Conservation (phyloP, 2,888 invertebrate genomes). For the Lumbricus terrestris region DNA sequence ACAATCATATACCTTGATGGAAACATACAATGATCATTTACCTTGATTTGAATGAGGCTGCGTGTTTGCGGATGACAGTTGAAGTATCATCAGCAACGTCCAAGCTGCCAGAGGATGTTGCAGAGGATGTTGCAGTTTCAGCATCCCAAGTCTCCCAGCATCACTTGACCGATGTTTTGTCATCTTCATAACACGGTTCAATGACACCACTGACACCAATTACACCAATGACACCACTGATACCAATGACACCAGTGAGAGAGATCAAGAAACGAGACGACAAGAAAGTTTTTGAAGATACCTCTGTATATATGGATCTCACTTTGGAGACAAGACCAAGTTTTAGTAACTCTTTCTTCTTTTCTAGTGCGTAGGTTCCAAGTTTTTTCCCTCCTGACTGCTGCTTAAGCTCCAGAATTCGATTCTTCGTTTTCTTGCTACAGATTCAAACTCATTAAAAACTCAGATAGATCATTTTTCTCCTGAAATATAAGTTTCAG, state of each 20-base stretch:
- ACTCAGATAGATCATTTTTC: not conserved
- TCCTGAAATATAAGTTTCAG: not conserved
- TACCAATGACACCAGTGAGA: too few species aligned
- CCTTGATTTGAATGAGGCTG: not conserved
- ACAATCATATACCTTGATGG: too few species aligned
- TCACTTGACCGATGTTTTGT: not conserved
- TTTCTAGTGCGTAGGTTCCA: not conserved
- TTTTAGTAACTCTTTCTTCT: not conserved
- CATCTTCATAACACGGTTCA: not conserved
- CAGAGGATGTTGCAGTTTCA: not conserved
- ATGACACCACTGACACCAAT: too few species aligned
- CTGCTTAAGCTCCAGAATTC: too few species aligned
- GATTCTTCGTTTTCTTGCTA: not conserved
- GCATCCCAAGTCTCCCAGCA: not conserved
- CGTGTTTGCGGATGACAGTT: not conserved
- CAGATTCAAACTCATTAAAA: not conserved
- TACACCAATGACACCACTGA: too few species aligned
- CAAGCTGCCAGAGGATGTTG: not conserved
- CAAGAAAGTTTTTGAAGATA: not conserved
- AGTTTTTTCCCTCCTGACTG: too few species aligned
- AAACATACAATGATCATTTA: too few species aligned
- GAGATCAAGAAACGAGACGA: not conserved
- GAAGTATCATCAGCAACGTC: not conserved
- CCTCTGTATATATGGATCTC: not conserved
- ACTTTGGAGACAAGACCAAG: not conserved